Percentiles rank a stretch among this genome's conserved stretches.
These are phyloP conservation scores for Palloptera scutellata DNA, from an alignment of 2,888 invertebrate genomes.

Conservation along the genomic window DNA sequence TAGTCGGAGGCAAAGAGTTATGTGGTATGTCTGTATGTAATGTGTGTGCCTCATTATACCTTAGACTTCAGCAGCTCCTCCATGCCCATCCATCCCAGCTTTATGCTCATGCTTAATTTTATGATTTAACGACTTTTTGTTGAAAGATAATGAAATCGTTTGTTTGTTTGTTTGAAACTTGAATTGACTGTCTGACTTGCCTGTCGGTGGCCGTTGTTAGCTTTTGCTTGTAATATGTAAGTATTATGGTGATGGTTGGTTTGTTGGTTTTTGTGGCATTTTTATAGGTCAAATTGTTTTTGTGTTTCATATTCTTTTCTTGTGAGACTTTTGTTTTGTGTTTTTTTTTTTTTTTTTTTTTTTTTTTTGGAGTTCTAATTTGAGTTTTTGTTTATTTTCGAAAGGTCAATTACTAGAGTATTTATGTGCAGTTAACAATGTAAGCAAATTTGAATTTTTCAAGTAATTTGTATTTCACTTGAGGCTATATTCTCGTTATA, in stretches of 20 bases:
- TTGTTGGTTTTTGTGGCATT: slow-evolving; percentile 19
- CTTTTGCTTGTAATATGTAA: slow-evolving; percentile 8
- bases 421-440: no score
- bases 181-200: background rate
- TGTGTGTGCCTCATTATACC: no score
- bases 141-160: slow-evolving; percentile 31
- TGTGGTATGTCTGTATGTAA: no score
- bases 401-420: slow-evolving; percentile 15
- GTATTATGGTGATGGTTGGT: slow-evolving; percentile 17
- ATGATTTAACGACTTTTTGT: slow-evolving; percentile 30
- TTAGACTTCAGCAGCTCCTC: no score
- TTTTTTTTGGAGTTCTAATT: slow-evolving; percentile 2
- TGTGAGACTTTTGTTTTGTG: slow-evolving; percentile 10
- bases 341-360: slow-evolving; percentile 1
- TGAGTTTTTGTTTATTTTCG: background rate
- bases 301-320: slow-evolving; percentile 7
- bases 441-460: background rate
- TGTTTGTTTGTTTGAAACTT: slow-evolving; percentile 16
- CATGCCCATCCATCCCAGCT: no score
- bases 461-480: background rate
- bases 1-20: no score
- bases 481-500: background rate
- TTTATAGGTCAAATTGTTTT: slow-evolving; percentile 32
- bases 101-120: slow-evolving; percentile 17
- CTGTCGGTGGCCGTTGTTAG: slow-evolving; percentile 7